Evolutionary conservation across 2,888 invertebrate species (phyloP).

Genomic region (Phyto melanocephala): DNA sequence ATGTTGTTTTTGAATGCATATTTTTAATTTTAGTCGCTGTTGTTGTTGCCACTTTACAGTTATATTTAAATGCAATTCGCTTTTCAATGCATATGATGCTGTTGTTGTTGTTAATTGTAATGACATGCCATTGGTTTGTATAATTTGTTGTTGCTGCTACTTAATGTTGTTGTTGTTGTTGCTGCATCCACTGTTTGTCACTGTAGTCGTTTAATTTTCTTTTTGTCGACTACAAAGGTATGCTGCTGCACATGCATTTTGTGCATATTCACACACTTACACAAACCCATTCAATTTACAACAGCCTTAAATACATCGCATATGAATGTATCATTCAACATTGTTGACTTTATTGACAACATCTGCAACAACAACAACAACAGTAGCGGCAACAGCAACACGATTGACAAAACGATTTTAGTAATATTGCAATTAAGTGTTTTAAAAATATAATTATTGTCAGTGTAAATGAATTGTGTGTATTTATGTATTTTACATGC

Average conservation of each 20-base stretch:
- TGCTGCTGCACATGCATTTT: slow-evolving; percentile 18
- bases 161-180: background rate
- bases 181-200: background rate
- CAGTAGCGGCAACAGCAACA: slow-evolving; percentile 36
- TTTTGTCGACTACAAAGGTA: slow-evolving; percentile 57
- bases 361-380: slow-evolving; percentile 21
- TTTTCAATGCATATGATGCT: slow-evolving; percentile 19
- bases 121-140: slow-evolving; percentile 75
- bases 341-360: slow-evolving; percentile 54
- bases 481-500: background rate
- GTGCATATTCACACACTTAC: background rate
- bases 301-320: slow-evolving; percentile 3
- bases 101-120: slow-evolving; percentile 69
- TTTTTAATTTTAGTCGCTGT: slow-evolving; percentile 26
- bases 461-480: slow-evolving; percentile 53
- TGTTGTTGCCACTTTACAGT: slow-evolving; percentile 55
- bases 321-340: slow-evolving; percentile 48
- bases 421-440: slow-evolving; percentile 75
- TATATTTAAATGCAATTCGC: slow-evolving; percentile 64
- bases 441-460: slow-evolving; percentile 77
- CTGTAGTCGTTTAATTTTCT: slow-evolving; percentile 34
- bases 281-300: background rate
- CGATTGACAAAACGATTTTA: slow-evolving; percentile 43
- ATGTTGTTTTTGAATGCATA: slow-evolving; percentile 64
- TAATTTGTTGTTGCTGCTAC: slow-evolving; percentile 29